Percentiles rank a stretch among this genome's conserved stretches.
Evolutionary conservation across 2,113 vertebrate genomes (phyloP).

Genomic region (Paedocypris sp.): DNA sequence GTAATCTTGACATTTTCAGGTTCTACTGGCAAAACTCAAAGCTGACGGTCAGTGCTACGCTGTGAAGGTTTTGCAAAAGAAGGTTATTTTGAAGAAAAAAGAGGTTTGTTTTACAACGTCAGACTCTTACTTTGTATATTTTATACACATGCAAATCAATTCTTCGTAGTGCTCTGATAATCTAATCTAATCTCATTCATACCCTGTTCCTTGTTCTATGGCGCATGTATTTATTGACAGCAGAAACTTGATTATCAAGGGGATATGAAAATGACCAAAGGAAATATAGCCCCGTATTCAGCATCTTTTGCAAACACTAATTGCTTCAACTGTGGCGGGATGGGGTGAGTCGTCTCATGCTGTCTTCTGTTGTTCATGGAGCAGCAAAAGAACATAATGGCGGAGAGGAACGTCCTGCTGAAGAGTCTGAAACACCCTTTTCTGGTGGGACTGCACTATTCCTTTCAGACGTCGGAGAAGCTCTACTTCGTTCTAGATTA

Average conservation of each 20-base stretch:
- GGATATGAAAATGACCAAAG: too few relatives aligned
- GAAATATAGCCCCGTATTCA: too few relatives aligned
- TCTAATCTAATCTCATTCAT: slow-evolving; percentile 53
- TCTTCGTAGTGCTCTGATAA: slow-evolving; percentile 24
- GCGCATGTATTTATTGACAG: too few relatives aligned
- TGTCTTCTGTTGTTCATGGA: neutral
- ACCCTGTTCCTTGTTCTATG: slow-evolving; percentile 43
- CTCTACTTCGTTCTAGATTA: slow-evolving; percentile 98
- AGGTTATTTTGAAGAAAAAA: slow-evolving; percentile 91
- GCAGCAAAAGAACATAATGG: slow-evolving; percentile 97
- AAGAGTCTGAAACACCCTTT: slow-evolving; percentile 93
- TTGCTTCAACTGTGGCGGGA: too few relatives aligned
- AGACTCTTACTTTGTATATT: too few relatives aligned
- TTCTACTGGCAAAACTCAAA: slow-evolving; percentile 88
- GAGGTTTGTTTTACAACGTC: slow-evolving; percentile 73
- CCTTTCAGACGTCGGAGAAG: slow-evolving; percentile 94
- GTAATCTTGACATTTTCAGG: slow-evolving; percentile 57
- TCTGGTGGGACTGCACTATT: slow-evolving; percentile 90
- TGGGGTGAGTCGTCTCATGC: slow-evolving; percentile 37
- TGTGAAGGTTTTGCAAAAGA: slow-evolving; percentile 95
- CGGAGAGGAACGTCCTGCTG: slow-evolving; percentile 87
- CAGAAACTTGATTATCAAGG: too few relatives aligned
- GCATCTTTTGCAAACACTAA: too few relatives aligned
- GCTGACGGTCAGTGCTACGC: slow-evolving; percentile 84
- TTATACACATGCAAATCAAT: neutral